These are phyloP conservation scores for Whitmania pigra DNA, from an alignment of 1,140 invertebrate genomes.

Conservation along the genomic window DNA sequence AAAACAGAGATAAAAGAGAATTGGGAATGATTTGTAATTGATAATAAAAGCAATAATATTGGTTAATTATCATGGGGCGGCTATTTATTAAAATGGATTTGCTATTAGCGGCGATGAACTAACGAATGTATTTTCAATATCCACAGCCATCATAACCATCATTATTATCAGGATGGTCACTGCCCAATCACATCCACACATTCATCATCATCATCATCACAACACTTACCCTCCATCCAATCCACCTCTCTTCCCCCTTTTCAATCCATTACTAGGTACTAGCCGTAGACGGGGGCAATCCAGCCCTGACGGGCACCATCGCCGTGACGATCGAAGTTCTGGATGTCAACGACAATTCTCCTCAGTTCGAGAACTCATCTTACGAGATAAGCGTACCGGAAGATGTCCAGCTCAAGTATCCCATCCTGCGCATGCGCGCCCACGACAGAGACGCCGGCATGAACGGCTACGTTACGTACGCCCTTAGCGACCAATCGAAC, in stretches of 20 bases:
- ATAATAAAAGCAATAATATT: too few relatives aligned
- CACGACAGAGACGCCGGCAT: conserved; percentile 18
- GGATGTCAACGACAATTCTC: conserved; percentile 24
- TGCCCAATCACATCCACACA: too few relatives aligned
- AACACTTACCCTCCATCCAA: background rate
- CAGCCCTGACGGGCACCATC: conserved; percentile 18
- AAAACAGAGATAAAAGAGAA: too few relatives aligned
- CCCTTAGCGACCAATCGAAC: conserved; percentile 7
- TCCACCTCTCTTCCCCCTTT: too few relatives aligned
- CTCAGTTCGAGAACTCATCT: conserved; percentile 13
- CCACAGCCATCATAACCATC: too few relatives aligned
- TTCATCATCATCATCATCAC: too few relatives aligned
- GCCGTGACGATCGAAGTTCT: conserved; percentile 15
- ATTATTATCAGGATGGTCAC: too few relatives aligned
- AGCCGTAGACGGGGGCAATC: conserved; percentile 22
- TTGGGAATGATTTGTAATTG: too few relatives aligned
- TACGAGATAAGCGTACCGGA: conserved; percentile 16
- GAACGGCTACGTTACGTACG: conserved; percentile 17
- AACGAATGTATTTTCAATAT: too few relatives aligned
- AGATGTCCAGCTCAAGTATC: background rate
- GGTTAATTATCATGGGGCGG: too few relatives aligned
- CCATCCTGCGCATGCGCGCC: conserved; percentile 10
- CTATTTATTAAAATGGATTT: too few relatives aligned
- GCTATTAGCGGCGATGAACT: too few relatives aligned
- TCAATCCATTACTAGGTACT: background rate